Conservation (phyloP, 2,888 invertebrate species). For the Parascotia fuliginaria region DNA sequence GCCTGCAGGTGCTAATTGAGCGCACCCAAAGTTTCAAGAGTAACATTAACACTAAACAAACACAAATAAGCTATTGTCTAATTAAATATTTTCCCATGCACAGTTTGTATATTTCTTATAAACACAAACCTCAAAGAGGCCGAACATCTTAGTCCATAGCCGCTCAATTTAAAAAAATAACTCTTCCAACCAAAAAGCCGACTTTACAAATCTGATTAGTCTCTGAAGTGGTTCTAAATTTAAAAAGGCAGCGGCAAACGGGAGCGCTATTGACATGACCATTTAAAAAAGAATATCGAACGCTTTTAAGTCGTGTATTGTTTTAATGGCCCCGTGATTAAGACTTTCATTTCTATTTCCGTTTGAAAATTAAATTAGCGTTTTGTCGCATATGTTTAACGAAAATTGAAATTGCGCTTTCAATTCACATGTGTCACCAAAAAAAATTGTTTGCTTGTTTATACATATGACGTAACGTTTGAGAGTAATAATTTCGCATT, state of each 20-base stretch:
- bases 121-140: conserved; percentile 67
- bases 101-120: conserved; percentile 62
- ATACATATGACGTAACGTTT: conserved; percentile 40
- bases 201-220: conserved; percentile 84
- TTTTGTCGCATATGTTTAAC: conserved; percentile 21
- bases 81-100: conserved; percentile 85
- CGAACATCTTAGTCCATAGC: conserved; percentile 57
- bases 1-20: conserved; percentile 77
- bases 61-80: conserved; percentile 85
- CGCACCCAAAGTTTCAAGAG: conserved; percentile 72
- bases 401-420: conserved; percentile 22
- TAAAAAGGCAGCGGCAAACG: conserved; percentile 70
- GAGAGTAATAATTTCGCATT: conserved; percentile 51
- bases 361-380: conserved; percentile 33
- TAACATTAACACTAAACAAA: conserved; percentile 84
- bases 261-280: conserved; percentile 70
- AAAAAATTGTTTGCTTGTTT: conserved; percentile 11
- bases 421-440: conserved; percentile 31
- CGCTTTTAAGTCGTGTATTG: conserved; percentile 75
- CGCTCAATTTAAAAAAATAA: conserved; percentile 59
- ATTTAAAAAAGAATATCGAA: conserved; percentile 56
- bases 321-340: conserved; percentile 71
- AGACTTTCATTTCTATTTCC: conserved; percentile 60
- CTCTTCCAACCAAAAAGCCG: conserved; percentile 57
- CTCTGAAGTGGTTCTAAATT: conserved; percentile 82